Evolutionary conservation across 2,113 vertebrate species (phyloP).

Genomic region (Dolichotis patagonum): DNA sequence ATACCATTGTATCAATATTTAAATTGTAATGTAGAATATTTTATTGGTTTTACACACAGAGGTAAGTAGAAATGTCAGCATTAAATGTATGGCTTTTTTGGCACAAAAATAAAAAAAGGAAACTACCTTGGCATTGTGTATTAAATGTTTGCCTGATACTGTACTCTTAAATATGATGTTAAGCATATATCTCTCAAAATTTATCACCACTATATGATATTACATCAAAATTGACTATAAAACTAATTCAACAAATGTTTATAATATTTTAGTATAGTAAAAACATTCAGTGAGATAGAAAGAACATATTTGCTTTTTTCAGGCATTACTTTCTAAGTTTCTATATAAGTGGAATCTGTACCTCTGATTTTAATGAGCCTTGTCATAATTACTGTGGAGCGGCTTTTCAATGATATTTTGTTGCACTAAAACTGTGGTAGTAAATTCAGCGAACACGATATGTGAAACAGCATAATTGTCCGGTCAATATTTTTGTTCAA

Average conservation of each 20-base stretch:
- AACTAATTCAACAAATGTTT: slow-evolving; percentile 75
- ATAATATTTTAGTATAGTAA: slow-evolving; percentile 81
- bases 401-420: slow-evolving; percentile 81
- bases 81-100: slow-evolving; percentile 79
- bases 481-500: slow-evolving; percentile 72
- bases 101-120: slow-evolving; percentile 81
- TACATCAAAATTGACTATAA: slow-evolving; percentile 75
- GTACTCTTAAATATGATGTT: slow-evolving; percentile 78
- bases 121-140: slow-evolving; percentile 82
- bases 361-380: slow-evolving; percentile 89
- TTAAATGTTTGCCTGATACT: slow-evolving; percentile 82
- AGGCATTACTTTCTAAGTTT: slow-evolving; percentile 84
- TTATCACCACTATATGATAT: slow-evolving; percentile 72
- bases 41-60: slow-evolving; percentile 86
- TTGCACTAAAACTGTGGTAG: slow-evolving; percentile 87
- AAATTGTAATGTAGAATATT: slow-evolving; percentile 88
- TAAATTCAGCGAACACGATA: slow-evolving; percentile 80
- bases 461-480: slow-evolving; percentile 78
- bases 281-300: slow-evolving; percentile 74
- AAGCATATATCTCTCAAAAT: slow-evolving; percentile 77
- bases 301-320: slow-evolving; percentile 75
- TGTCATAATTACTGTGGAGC: slow-evolving; percentile 82
- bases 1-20: slow-evolving; percentile 90
- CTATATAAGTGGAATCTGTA: slow-evolving; percentile 85
- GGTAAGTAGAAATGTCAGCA: slow-evolving; percentile 82